Evolutionary conservation across 2,797 vertebrate genomes (phyloP), one percentile per base, ranked within the genome.

Genomic region (Onychomys arenicola): DNA sequence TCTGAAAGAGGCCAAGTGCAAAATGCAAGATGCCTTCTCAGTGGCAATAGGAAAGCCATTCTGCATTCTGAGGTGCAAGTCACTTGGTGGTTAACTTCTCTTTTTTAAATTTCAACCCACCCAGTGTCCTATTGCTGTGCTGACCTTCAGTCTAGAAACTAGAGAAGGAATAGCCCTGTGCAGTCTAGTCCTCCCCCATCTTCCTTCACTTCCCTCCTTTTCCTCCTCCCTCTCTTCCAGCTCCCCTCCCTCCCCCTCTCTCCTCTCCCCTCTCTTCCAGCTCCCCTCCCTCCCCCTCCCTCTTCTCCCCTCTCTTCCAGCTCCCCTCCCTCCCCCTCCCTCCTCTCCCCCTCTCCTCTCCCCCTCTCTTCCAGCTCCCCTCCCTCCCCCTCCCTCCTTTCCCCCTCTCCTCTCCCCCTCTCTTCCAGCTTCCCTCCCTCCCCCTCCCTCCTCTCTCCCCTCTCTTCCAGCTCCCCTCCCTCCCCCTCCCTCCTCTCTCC

Each of bases 61-160:
- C 75, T 89, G 95, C 9, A 91, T 97, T 94, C 94, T 97, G 89
- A 93, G n/a, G 19, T 76, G 55, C 4, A 4, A 27, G 76, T 40
- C 81, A 71, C 94, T 97, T 98, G 97, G 96, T 52, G 59, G 96
- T 96, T 86, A 84, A 12, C 34, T 96, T 57, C 52, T 71, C 3
- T 21, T 67, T 67, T 14, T 0, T 19, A 32, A 78, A 59, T 40
- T 81, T 81, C 5, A 57, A 81, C 37, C 6, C 3, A 25, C 12
- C 21, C n/a, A 37, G 37, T 57, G 78, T 57, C 34, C 34, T 57
- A 27, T 37, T 25, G 52, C 11, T 52, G 9, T 37, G 4, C 1
- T 89, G 97, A 46, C 17, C 97, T 92, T 89, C 27, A 67, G 73
- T 23, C 12, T 86, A 96, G 67, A 29, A 52, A 1, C 2, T 59